Conservation (phyloP, 2,888 invertebrate species). For the Lampropteryx suffumata region DNA sequence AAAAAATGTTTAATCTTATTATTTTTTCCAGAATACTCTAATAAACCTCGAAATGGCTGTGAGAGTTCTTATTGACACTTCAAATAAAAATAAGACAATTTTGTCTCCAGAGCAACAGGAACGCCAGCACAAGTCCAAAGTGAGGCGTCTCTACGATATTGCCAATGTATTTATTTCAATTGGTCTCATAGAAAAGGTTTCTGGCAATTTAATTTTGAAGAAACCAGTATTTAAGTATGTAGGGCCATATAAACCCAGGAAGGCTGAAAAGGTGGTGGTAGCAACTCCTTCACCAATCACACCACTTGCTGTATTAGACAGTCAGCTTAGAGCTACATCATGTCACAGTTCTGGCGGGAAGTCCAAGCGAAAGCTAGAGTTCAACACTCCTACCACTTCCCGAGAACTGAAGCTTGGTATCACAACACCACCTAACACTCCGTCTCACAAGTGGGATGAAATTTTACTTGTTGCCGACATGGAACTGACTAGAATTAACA, state of each 20-base stretch:
- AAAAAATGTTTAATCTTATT: background rate
- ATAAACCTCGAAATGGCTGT: slow-evolving; percentile 87
- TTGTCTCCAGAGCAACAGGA: slow-evolving; percentile 77
- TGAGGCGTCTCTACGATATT: slow-evolving; percentile 89
- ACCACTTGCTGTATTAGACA: slow-evolving; percentile 59
- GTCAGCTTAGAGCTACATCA: slow-evolving; percentile 50
- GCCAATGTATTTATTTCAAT: slow-evolving; percentile 90
- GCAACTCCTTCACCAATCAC: slow-evolving; percentile 68
- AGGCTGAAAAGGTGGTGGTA: slow-evolving; percentile 52
- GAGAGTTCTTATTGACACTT: slow-evolving; percentile 82
- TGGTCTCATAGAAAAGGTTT: slow-evolving; percentile 87
- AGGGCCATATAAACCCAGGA: slow-evolving; percentile 77
- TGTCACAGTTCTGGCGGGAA: slow-evolving; percentile 65
- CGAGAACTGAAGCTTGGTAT: slow-evolving; percentile 63
- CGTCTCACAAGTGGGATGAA: slow-evolving; percentile 81
- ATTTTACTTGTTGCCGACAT: slow-evolving; percentile 82
- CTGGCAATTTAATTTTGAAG: slow-evolving; percentile 82
- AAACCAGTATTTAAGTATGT: slow-evolving; percentile 87
- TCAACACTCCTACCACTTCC: slow-evolving; percentile 65
- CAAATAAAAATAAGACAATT: slow-evolving; percentile 73
- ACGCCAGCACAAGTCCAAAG: slow-evolving; percentile 85
- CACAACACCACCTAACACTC: slow-evolving; percentile 71
- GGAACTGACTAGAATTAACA: slow-evolving; percentile 82
- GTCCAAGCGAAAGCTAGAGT: slow-evolving; percentile 77
- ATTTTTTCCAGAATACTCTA: slow-evolving; percentile 79